These are phyloP conservation scores for Scrobipalpa costella DNA, from an alignment of 2,888 invertebrate species.

Conservation along the genomic window DNA sequence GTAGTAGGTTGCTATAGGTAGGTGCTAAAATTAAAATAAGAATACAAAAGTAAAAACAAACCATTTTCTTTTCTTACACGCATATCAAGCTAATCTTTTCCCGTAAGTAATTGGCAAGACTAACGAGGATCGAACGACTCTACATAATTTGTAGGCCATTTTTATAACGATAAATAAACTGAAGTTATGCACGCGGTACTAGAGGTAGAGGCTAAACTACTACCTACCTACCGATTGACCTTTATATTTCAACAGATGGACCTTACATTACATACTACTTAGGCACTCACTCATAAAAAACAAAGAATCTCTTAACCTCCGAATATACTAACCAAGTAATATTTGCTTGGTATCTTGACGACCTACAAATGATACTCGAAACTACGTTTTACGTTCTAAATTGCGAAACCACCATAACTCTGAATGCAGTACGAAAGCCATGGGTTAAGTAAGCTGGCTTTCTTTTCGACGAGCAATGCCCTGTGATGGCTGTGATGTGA, in stretches of 20 bases:
- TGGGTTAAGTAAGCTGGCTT: constrained; percentile 65
- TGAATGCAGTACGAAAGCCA: constrained; percentile 35
- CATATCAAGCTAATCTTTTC: no score
- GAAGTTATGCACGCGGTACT: background rate
- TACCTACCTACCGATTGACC: background rate
- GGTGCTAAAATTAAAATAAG: no score
- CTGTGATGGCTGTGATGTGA: no score
- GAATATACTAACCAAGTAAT: background rate
- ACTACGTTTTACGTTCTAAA: constrained; percentile 38
- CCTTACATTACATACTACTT: background rate
- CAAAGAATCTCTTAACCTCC: background rate
- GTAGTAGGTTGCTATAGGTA: no score
- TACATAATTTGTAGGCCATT: background rate
- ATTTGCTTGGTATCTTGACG: background rate
- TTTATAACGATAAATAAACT: background rate
- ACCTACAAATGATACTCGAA: constrained; percentile 12
- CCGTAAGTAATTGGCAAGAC: background rate
- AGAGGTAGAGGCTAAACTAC: background rate
- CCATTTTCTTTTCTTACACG: no score
- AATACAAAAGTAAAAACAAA: no score
- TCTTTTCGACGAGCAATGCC: constrained; percentile 50
- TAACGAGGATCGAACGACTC: background rate
- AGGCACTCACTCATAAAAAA: background rate
- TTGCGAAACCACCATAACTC: constrained; percentile 48
- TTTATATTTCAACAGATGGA: background rate